Base-by-base conservation (phyloP, 1,140 invertebrate genomes). In the Choristoneura fumiferana region DNA sequence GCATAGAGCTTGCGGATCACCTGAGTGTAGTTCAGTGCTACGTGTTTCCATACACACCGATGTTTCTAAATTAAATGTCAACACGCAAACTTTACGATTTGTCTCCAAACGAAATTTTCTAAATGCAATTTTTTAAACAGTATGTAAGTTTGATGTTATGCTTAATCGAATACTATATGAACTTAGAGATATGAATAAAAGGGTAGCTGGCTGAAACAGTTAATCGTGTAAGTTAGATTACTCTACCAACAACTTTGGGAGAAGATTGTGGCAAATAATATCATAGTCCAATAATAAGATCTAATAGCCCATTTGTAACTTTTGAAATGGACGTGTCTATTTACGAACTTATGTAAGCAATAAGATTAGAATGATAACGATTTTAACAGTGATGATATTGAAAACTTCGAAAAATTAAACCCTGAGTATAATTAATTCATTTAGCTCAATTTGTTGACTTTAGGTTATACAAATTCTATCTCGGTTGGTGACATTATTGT, bases 391-490 rank as follows among this genome's bases (percentile, higher is more conserved):
- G 29, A 22, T 14, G 9, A 22, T 49, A 49, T 29, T 29, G 22
- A 29, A 29, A 22, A 49, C 43, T 49, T 49, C 43, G 40, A 45
- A 45, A 29, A 40, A 43, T 43, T 22, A 43, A 43, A 49, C 43
- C 43, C 18, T 49, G 43, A 49, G 6, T 45, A n/a, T 22, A 49
- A 49, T 49, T 49, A 22, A 22, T 22, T 49, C 17, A 38, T 69
- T 84, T 77, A 80, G 73, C 69, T 78, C 73, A 80, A 81, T 78
- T 69, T 76, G 74, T 84, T 84, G 63, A 68, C 58, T 74, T 78
- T 78, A 68, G 66, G 65, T 77, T 78, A 59, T 62, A 75, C 65
- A 74, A 67, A 81, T 76, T 76, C 53, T 74, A 76, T 70, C 49
- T 67, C 55, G 63, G 22, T 57, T 45, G 35, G 63, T 69, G 38